Percentiles rank a stretch among this genome's conserved stretches.
These are phyloP conservation scores for Erpornis zantholeuca DNA, from an alignment of 2,113 vertebrate genomes.

Conservation along the genomic window DNA sequence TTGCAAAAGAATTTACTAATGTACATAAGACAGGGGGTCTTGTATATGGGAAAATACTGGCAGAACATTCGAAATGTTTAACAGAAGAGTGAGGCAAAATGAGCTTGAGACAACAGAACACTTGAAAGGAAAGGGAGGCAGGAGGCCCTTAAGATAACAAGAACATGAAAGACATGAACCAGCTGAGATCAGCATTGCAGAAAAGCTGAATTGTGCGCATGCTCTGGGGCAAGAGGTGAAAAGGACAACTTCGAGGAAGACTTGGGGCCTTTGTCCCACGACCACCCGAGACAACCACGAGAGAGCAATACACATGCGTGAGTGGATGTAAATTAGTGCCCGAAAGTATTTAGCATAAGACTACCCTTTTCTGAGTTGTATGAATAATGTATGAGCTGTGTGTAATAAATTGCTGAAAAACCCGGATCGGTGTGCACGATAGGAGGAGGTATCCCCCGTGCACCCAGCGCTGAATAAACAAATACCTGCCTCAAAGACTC, in stretches of 20 bases:
- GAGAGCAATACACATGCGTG: not conserved
- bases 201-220: not conserved
- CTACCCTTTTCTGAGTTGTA: not conserved
- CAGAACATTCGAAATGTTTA: too few relatives aligned
- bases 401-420: not conserved
- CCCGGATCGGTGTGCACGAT: not conserved
- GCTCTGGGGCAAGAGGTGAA: not conserved
- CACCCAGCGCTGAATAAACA: not conserved
- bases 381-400: not conserved
- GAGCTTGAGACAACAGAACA: not conserved
- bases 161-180: not conserved
- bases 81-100: not conserved
- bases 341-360: not conserved
- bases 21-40: too few relatives aligned
- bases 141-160: not conserved
- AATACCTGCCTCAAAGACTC: not conserved
- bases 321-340: not conserved
- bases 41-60: too few relatives aligned
- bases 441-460: not conserved
- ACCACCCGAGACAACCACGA: not conserved
- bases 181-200: not conserved
- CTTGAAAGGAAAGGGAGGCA: not conserved
- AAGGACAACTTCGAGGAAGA: not conserved
- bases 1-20: too few relatives aligned
- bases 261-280: not conserved